Evolutionary conservation across 2,797 vertebrate species (phyloP).

Genomic region (Petrocephalus schoutedeni): DNA sequence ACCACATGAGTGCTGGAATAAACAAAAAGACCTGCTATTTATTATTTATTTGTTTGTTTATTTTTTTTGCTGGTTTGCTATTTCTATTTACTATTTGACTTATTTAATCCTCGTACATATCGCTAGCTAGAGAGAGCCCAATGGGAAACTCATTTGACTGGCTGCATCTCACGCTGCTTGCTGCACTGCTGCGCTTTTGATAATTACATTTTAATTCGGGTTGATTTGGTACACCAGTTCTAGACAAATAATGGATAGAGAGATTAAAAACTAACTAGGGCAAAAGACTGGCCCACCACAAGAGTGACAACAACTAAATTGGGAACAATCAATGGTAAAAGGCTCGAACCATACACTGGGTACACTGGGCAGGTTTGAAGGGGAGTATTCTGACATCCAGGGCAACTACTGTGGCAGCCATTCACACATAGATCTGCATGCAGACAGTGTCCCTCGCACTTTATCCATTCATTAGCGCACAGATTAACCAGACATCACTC

Average conservation of each 20-base stretch:
- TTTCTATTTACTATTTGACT: not conserved
- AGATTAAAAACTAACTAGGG: not conserved
- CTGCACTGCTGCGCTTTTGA: not conserved
- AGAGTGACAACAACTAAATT: not conserved
- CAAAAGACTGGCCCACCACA: not conserved
- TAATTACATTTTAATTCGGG: not conserved
- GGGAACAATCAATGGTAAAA: not conserved
- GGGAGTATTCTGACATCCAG: not conserved
- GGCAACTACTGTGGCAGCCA: not conserved
- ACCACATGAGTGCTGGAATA: not conserved
- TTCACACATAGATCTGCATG: not conserved
- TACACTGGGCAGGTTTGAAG: not conserved
- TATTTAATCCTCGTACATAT: not conserved
- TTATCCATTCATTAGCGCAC: not conserved
- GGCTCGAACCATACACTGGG: not conserved
- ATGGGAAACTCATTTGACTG: not conserved
- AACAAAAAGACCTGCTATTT: not conserved
- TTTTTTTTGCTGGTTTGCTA: not conserved
- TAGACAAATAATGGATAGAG: not conserved
- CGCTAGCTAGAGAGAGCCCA: not conserved
- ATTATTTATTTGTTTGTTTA: not conserved
- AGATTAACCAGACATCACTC: not conserved
- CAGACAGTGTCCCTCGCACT: not conserved
- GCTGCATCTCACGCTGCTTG: not conserved
- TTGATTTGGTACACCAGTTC: not conserved